Conservation (phyloP, 2,113 vertebrate species). For the Ahaetulla prasina region DNA sequence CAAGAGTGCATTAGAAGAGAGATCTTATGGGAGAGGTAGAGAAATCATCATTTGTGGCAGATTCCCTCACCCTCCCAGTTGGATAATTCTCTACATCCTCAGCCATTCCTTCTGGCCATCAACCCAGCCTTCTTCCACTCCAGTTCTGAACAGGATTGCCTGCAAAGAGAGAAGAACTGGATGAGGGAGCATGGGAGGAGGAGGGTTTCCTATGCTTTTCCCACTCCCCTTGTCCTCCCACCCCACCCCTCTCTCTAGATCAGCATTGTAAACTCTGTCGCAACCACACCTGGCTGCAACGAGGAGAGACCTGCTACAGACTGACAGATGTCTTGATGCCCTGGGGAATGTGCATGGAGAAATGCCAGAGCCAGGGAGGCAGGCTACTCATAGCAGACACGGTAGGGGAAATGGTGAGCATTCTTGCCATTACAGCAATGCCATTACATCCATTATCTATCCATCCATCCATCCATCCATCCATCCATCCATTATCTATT, state of each 20-base stretch:
- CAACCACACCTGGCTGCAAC: background rate
- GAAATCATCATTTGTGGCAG: too few species aligned
- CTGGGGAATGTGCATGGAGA: background rate
- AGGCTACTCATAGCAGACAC: background rate
- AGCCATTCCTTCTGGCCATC: too few species aligned
- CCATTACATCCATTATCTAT: too few species aligned
- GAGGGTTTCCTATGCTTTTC: background rate
- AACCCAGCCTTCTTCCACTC: background rate
- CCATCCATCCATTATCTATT: too few species aligned
- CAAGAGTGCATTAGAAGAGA: too few species aligned
- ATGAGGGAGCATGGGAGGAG: background rate
- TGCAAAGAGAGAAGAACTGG: background rate
- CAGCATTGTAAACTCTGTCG: background rate
- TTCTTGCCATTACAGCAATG: background rate
- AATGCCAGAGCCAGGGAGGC: background rate
- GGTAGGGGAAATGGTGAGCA: background rate
- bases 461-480: too few species aligned
- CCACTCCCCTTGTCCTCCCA: background rate
- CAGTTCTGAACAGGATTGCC: background rate
- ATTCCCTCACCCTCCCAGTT: too few species aligned
- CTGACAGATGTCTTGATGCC: background rate
- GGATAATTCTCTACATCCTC: too few species aligned
- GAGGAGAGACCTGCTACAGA: background rate
- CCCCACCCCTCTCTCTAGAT: background rate
- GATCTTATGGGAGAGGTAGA: too few species aligned